phyloP scores from a whole-genome alignment of 1,140 invertebrate species.

The Scylla paramamosain region DNA sequence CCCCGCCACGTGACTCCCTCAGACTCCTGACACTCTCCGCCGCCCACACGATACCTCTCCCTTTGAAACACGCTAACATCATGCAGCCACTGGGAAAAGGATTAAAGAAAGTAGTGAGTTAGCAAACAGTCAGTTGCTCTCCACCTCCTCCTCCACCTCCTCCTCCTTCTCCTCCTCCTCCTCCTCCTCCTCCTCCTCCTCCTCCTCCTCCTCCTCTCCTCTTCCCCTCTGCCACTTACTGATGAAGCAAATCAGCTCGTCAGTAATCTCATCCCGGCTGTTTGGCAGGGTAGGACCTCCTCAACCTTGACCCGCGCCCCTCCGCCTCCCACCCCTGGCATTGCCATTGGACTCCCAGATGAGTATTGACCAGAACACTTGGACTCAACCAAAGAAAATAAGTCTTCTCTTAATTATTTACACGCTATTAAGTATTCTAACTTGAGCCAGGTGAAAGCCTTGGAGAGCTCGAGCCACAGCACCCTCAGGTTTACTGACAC shows the following conservation, averaged over 20 bases:
- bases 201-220: too few relatives aligned
- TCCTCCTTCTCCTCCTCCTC: too few relatives aligned
- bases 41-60: not conserved
- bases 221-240: not conserved
- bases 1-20: too few relatives aligned
- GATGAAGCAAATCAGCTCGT: conserved; percentile 12
- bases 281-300: not conserved
- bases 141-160: not conserved
- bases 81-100: not conserved
- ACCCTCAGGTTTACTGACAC: too few relatives aligned
- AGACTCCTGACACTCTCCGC: not conserved
- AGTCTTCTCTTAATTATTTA: not conserved
- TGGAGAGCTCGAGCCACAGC: too few relatives aligned
- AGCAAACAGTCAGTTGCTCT: not conserved
- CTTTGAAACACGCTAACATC: not conserved
- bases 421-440: not conserved
- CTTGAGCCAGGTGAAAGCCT: not conserved
- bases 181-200: too few relatives aligned
- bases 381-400: not conserved
- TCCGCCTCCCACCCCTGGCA: not conserved
- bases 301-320: not conserved
- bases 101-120: not conserved
- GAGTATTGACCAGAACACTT: not conserved
- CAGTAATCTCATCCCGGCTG: not conserved
- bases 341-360: not conserved